Percentiles rank a stretch among this genome's conserved stretches.
Conservation (phyloP, 2,888 invertebrate species). For the Xestia xanthographa region DNA sequence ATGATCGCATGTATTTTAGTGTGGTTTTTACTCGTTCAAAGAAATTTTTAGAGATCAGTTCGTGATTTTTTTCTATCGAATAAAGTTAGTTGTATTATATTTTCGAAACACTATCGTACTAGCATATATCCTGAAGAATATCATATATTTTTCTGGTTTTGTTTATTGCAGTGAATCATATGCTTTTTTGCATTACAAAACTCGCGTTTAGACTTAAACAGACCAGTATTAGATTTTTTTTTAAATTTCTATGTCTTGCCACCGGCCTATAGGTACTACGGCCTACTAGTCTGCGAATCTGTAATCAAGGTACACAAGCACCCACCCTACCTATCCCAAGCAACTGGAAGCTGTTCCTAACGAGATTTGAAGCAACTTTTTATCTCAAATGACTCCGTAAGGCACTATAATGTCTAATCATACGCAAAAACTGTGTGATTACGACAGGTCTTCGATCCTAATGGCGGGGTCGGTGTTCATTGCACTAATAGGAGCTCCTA, state of each 20-base stretch:
- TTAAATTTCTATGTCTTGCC: background rate
- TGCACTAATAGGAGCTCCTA: conserved; percentile 30
- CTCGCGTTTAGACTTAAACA: no score
- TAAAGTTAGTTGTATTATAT: no score
- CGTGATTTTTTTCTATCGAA: no score
- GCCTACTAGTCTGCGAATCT: background rate
- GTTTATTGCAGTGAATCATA: no score
- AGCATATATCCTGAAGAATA: no score
- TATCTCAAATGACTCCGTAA: conserved; percentile 31
- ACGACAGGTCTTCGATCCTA: conserved; percentile 27
- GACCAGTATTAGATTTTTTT: background rate
- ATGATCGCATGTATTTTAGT: no score
- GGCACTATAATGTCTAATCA: conserved; percentile 34
- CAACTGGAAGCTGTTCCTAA: conserved; percentile 36
- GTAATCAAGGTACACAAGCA: conserved; percentile 24
- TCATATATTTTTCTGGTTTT: no score
- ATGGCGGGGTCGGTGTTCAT: conserved; percentile 34
- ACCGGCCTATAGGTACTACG: background rate
- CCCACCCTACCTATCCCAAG: background rate
- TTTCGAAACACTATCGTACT: no score
- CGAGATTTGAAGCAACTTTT: conserved; percentile 36
- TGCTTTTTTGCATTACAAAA: no score
- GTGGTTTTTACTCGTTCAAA: no score
- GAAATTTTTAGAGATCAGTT: no score
- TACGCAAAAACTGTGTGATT: conserved; percentile 45